These are phyloP conservation scores for Mastomys coucha DNA, from an alignment of 2,113 vertebrate species.

Conservation along the genomic window DNA sequence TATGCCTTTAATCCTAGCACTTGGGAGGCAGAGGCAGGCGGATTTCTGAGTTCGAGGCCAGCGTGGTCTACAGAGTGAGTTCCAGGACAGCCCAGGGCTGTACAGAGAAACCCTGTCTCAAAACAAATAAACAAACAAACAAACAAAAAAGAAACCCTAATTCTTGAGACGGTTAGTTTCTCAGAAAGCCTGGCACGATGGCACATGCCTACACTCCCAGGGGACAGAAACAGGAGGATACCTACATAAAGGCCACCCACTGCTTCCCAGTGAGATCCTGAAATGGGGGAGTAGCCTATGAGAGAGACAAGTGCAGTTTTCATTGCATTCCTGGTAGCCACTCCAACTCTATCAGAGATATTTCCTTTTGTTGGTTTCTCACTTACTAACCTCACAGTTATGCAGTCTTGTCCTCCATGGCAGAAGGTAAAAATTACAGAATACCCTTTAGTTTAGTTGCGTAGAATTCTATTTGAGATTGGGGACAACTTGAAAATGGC, in stretches of 20 bases:
- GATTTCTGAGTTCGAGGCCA: too few species aligned
- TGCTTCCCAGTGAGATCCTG: background rate
- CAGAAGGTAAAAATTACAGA: background rate
- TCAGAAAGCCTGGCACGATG: background rate
- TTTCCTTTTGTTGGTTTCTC: background rate
- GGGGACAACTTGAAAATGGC: background rate
- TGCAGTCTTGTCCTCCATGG: background rate
- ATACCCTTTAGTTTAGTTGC: background rate
- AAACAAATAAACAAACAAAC: too few species aligned
- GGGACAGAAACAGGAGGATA: background rate
- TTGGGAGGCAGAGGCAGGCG: too few species aligned
- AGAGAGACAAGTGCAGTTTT: background rate
- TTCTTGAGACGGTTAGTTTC: background rate
- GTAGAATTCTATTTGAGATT: slow-evolving; percentile 37
- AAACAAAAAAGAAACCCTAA: background rate
- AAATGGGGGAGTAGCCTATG: background rate
- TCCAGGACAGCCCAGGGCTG: too few species aligned
- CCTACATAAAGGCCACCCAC: background rate
- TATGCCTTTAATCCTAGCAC: too few species aligned
- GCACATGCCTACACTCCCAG: background rate
- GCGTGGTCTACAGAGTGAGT: too few species aligned
- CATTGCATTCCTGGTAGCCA: background rate
- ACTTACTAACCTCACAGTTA: background rate
- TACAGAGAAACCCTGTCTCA: too few species aligned
- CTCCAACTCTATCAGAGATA: background rate